A percentile compares a stretch with the other conserved stretches of the same genome.
Evolutionary conservation across 2,888 invertebrate genomes (phyloP).

Genomic region (Andricus curvator): DNA sequence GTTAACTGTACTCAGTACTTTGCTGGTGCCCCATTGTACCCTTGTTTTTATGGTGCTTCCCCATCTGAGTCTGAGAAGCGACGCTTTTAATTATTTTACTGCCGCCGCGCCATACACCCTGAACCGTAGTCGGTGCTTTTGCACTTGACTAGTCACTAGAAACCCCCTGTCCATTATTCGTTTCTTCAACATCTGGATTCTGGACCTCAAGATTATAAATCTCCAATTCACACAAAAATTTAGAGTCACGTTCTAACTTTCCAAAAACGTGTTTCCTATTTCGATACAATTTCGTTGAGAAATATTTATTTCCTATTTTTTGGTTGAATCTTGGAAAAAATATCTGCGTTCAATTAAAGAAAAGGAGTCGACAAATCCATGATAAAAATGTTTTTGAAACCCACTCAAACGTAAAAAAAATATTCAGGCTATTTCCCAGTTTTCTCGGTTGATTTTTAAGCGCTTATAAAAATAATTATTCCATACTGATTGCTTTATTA

Average conservation of each 20-base stretch:
- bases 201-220: not conserved
- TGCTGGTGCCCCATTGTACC: conserved; percentile 39
- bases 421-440: no score
- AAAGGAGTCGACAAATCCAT: no score
- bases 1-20: conserved; percentile 34
- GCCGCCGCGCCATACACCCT: conserved; percentile 18
- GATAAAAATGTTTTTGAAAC: no score
- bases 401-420: no score
- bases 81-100: conserved; percentile 54
- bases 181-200: conserved; percentile 6
- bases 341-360: no score
- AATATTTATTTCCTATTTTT: no score
- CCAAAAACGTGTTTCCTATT: no score
- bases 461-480: no score
- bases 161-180: not conserved
- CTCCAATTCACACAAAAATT: conserved; percentile 20
- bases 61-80: conserved; percentile 41
- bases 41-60: conserved; percentile 39
- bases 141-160: conserved; percentile 24
- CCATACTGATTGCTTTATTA: no score
- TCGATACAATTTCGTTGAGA: no score
- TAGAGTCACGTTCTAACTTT: not conserved
- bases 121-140: conserved; percentile 35
- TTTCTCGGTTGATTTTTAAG: no score
- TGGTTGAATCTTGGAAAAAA: no score